These are phyloP conservation scores for Amblyopsis hoosieri DNA, from an alignment of 2,797 vertebrate species.

Conservation along the genomic window DNA sequence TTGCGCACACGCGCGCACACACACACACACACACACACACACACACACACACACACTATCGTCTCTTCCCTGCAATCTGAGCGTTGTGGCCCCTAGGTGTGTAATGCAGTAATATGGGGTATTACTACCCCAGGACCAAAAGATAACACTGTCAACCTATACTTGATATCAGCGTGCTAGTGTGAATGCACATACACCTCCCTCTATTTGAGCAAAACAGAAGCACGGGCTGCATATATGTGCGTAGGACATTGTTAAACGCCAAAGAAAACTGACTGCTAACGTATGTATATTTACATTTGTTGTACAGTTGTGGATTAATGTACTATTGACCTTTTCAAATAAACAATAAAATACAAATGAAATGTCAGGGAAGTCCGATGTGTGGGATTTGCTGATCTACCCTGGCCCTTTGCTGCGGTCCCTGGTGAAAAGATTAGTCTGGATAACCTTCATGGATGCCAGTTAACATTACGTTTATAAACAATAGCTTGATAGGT, in stretches of 20 bases:
- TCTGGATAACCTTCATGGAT: too few species aligned
- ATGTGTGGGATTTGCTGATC: too few species aligned
- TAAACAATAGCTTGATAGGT: constrained; percentile 2
- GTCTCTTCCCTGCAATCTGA: constrained; percentile 69
- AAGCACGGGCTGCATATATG: background rate
- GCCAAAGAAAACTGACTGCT: too few species aligned
- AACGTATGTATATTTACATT: too few species aligned
- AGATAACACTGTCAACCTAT: constrained; percentile 69
- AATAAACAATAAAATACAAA: too few species aligned
- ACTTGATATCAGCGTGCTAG: constrained; percentile 69
- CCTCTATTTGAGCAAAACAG: constrained; percentile 11
- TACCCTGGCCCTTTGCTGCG: too few species aligned
- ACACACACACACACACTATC: constrained; percentile 27
- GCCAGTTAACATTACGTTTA: too few species aligned
- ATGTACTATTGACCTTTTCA: too few species aligned
- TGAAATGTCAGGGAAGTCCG: too few species aligned
- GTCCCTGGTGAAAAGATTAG: too few species aligned
- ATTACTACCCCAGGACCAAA: constrained; percentile 72
- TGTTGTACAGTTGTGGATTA: too few species aligned
- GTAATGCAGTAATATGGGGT: constrained; percentile 80
- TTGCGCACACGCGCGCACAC: constrained; percentile 72
- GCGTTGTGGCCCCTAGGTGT: constrained; percentile 62
- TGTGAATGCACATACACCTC: constrained; percentile 36
- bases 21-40: constrained; percentile 75
- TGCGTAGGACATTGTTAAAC: constrained; percentile 11